Conservation (phyloP, 30 jellyfish, hydroid and myxozoan genomes). For the Aurelia coerulea region DNA sequence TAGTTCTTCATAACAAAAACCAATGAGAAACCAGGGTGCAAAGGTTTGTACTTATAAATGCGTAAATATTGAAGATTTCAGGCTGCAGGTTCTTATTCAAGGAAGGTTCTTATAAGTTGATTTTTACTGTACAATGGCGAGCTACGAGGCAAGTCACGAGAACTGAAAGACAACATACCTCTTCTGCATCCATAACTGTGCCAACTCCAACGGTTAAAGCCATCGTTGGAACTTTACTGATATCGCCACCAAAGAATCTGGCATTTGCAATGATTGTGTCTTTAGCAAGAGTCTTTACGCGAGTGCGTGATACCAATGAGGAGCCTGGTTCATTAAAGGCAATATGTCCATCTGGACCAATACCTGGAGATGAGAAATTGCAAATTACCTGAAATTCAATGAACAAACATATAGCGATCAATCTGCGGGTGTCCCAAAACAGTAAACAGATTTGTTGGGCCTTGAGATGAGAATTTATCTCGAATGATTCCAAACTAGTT, state of each 20-base stretch:
- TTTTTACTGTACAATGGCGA: too few species aligned
- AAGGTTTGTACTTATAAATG: too few species aligned
- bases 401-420: not conserved
- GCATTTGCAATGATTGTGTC: conserved; percentile 97
- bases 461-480: too few species aligned
- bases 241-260: conserved; percentile 90
- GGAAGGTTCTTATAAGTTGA: too few species aligned
- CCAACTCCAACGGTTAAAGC: conserved; percentile 98
- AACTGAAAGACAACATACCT: conserved; percentile 49
- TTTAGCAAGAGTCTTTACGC: conserved; percentile 95
- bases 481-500: too few species aligned
- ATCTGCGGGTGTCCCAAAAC: too few species aligned
- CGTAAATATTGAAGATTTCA: too few species aligned
- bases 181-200: conserved; percentile 95
- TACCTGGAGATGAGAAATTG: conserved; percentile 66
- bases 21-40: too few species aligned
- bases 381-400: not conserved
- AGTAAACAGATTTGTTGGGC: too few species aligned
- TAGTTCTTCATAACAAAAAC: too few species aligned
- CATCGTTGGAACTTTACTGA: conserved; percentile 84
- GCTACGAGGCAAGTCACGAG: too few species aligned
- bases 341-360: conserved; percentile 99
- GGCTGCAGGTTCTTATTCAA: too few species aligned
- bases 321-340: conserved; percentile 99
- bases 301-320: conserved; percentile 90